These are phyloP conservation scores for Spongia lamella DNA, from an alignment of 37 sponge, comb jelly and placozoan species.

Conservation along the genomic window DNA sequence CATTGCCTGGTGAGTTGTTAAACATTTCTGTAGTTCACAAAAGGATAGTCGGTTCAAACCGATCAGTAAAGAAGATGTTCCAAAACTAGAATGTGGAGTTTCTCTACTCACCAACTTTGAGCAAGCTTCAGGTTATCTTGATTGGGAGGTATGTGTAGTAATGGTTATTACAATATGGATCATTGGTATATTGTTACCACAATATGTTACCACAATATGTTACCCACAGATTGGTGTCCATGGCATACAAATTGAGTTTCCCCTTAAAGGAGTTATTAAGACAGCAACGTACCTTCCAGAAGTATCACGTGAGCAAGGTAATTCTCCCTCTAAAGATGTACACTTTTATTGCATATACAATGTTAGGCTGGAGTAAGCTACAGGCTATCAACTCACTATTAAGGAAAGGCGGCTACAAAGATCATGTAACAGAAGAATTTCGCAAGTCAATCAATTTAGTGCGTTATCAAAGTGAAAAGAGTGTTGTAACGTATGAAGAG, in stretches of 20 bases:
- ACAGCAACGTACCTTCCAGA: conserved; percentile 98
- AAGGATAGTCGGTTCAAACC: conserved; percentile 95
- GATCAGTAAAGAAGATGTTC: conserved; percentile 70
- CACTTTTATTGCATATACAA: not conserved
- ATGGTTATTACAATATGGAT: not conserved
- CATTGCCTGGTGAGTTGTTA: not conserved
- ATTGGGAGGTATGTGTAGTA: conserved; percentile 85
- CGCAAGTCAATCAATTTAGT: conserved; percentile 55
- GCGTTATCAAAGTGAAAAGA: conserved; percentile 90
- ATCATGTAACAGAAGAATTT: conserved; percentile 67
- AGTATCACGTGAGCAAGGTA: conserved; percentile 91
- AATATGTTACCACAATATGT: too few relatives aligned
- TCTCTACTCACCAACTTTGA: conserved; percentile 92
- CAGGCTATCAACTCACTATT: conserved; percentile 89
- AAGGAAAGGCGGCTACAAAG: conserved; percentile 85
- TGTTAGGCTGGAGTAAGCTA: conserved; percentile 80
- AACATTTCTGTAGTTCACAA: conserved; percentile 64
- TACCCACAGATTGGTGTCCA: conserved; percentile 61
- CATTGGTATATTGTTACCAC: not conserved
- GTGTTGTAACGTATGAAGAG: conserved; percentile 76
- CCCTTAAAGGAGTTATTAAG: conserved; percentile 16
- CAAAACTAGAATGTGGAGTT: conserved; percentile 83
- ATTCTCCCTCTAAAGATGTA: not conserved
- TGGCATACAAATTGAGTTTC: conserved; percentile 95
- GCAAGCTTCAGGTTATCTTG: conserved; percentile 67